These are phyloP conservation scores for Hycleus phaleratus DNA, from an alignment of 1,140 invertebrate genomes.

Conservation along the genomic window DNA sequence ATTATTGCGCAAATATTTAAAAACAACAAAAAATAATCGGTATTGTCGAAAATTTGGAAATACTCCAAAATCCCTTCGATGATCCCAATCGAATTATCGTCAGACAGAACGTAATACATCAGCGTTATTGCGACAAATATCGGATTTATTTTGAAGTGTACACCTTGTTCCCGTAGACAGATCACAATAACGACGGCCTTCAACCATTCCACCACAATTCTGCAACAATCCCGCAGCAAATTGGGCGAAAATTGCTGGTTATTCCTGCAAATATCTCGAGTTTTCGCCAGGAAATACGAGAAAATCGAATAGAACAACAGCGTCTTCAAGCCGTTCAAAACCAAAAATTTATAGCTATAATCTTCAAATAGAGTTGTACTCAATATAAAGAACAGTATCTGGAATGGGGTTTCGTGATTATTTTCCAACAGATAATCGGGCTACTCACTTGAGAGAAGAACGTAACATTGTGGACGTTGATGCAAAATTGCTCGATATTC, in stretches of 20 bases:
- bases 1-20: constrained; percentile 47
- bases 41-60: constrained; percentile 52
- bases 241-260: constrained; percentile 47
- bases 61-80: constrained; percentile 47
- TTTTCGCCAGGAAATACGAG: constrained; percentile 62
- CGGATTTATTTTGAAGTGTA: constrained; percentile 59
- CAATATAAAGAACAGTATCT: neutral
- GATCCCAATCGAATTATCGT: constrained; percentile 57
- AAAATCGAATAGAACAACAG: constrained; percentile 31
- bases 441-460: constrained; percentile 30
- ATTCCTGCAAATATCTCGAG: constrained; percentile 56
- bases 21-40: constrained; percentile 57
- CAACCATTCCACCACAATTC: constrained; percentile 70
- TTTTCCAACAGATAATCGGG: neutral
- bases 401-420: neutral
- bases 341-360: neutral
- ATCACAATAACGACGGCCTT: constrained; percentile 67
- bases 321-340: neutral
- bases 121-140: constrained; percentile 56
- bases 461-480: constrained; percentile 28
- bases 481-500: constrained; percentile 28
- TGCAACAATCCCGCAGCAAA: constrained; percentile 64
- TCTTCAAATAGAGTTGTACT: neutral
- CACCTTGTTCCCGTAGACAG: constrained; percentile 64
- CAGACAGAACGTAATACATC: constrained; percentile 46